Evolutionary conservation across 2,113 vertebrate species (phyloP).

Genomic region (Atlantisia rogersi): DNA sequence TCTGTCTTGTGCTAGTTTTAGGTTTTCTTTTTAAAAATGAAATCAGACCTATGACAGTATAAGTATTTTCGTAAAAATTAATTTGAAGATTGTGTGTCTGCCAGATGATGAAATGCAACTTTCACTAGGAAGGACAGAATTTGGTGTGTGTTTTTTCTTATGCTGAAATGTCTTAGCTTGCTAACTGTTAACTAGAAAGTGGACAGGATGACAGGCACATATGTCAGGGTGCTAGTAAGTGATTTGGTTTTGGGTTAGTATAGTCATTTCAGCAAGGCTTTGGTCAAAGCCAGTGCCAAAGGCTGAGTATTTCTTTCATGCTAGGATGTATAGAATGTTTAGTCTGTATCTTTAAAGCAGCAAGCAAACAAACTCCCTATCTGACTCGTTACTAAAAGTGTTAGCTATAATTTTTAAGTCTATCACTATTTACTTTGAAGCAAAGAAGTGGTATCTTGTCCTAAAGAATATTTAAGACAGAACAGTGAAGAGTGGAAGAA

Average conservation of each 20-base stretch:
- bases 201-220: neutral
- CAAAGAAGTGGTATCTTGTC: neutral
- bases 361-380: neutral
- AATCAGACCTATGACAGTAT: neutral
- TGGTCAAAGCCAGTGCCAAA: neutral
- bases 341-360: neutral
- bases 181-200: neutral
- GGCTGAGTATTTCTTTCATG: neutral
- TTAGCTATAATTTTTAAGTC: neutral
- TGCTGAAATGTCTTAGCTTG: neutral
- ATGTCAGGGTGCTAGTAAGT: neutral
- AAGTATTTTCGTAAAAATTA: neutral
- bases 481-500: neutral
- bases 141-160: neutral
- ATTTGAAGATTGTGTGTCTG: neutral
- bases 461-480: neutral
- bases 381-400: neutral
- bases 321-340: neutral
- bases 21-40: neutral
- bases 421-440: neutral
- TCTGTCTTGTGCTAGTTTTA: neutral
- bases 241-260: neutral
- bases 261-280: neutral
- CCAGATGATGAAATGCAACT: neutral
- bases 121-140: neutral